Conservation (phyloP, 2,888 invertebrate species). For the Globia sparganii region DNA sequence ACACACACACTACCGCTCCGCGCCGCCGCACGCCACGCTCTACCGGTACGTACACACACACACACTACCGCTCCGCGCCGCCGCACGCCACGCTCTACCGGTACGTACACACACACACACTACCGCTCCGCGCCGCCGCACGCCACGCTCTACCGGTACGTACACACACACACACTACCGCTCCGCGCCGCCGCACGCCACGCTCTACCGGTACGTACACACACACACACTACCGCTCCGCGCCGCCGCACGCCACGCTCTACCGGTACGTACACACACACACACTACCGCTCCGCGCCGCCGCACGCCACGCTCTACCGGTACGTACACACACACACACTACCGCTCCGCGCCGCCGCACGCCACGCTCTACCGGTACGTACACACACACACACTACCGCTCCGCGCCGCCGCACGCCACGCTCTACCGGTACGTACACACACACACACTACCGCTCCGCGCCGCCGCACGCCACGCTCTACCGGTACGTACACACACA, state of each 20-base stretch:
- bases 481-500: constrained; percentile 69
- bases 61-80: too few species aligned
- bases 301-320: constrained; percentile 80
- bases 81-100: too few species aligned
- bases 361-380: constrained; percentile 78
- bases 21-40: constrained; percentile 75
- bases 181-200: too few species aligned
- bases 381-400: constrained; percentile 63
- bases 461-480: constrained; percentile 75
- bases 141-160: not conserved
- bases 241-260: constrained; percentile 85
- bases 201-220: too few species aligned
- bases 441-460: too few species aligned
- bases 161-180: not conserved
- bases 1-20: constrained; percentile 74
- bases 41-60: constrained; percentile 74
- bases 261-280: constrained; percentile 1
- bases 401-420: too few species aligned
- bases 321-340: constrained; percentile 56
- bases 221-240: too few species aligned
- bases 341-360: constrained; percentile 77
- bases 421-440: too few species aligned
- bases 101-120: too few species aligned
- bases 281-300: constrained; percentile 69
- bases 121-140: not conserved